phyloP scores from a whole-genome alignment of 1,140 invertebrate species.

The Lutraria rhynchaena region DNA sequence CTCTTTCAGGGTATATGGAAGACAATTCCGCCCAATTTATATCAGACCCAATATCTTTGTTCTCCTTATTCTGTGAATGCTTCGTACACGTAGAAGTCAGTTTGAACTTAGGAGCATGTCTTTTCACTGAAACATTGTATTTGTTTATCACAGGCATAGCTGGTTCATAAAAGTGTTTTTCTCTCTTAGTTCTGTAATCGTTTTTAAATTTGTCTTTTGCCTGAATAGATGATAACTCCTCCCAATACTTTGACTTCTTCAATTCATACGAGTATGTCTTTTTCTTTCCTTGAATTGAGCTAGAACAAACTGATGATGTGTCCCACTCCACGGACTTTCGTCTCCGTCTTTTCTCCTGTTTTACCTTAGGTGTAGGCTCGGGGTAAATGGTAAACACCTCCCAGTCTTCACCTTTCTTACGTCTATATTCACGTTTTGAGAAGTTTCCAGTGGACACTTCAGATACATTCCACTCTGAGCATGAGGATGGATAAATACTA shows the following conservation, averaged over 20 bases:
- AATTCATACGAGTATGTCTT: constrained; percentile 53
- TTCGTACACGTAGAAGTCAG: constrained; percentile 50
- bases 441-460: constrained; percentile 30
- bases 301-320: constrained; percentile 25
- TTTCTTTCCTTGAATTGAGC: constrained; percentile 27
- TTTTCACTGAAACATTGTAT: constrained; percentile 41
- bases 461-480: constrained; percentile 51
- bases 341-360: constrained; percentile 39
- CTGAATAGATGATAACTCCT: constrained; percentile 45
- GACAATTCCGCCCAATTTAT: constrained; percentile 54
- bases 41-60: constrained; percentile 19
- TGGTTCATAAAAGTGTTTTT: constrained; percentile 51
- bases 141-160: constrained; percentile 49
- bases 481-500: constrained; percentile 15
- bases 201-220: constrained; percentile 47
- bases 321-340: constrained; percentile 50
- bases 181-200: constrained; percentile 36
- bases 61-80: constrained; percentile 48
- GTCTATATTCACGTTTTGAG: constrained; percentile 44
- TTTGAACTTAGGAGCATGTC: background rate
- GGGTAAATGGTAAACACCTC: constrained; percentile 56
- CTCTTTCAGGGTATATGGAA: constrained; percentile 46
- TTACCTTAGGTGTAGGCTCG: constrained; percentile 23
- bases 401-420: constrained; percentile 48
- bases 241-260: constrained; percentile 54